These are phyloP conservation scores for Cecidostiba fungosa DNA, from an alignment of 2,888 invertebrate species.

Conservation along the genomic window DNA sequence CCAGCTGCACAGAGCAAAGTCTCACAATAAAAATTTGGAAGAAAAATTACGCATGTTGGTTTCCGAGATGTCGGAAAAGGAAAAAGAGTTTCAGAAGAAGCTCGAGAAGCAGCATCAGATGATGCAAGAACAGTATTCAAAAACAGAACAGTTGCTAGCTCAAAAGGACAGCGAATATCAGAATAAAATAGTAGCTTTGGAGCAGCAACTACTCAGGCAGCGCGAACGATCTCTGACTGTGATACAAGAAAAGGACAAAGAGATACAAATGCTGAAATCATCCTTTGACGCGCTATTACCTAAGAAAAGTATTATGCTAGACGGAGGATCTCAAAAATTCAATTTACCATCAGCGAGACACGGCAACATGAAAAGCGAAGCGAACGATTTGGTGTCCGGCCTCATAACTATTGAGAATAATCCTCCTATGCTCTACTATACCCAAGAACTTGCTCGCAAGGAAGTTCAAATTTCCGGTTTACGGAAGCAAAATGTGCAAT, in stretches of 20 bases:
- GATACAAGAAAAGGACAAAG: constrained; percentile 90
- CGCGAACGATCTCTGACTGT: constrained; percentile 89
- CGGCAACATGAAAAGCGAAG: constrained; percentile 62
- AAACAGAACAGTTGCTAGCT: constrained; percentile 71
- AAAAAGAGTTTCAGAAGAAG: constrained; percentile 84
- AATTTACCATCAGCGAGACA: constrained; percentile 65
- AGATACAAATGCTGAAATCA: constrained; percentile 84
- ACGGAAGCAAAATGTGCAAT: constrained; percentile 86
- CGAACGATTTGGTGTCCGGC: constrained; percentile 75
- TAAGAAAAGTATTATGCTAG: constrained; percentile 75
- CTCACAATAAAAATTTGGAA: constrained; percentile 85
- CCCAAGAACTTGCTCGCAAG: constrained; percentile 90
- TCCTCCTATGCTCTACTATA: constrained; percentile 90
- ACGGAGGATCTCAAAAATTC: constrained; percentile 69
- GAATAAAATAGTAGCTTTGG: constrained; percentile 83
- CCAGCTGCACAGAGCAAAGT: constrained; percentile 81
- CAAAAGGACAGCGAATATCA: constrained; percentile 82
- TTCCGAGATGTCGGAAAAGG: constrained; percentile 84
- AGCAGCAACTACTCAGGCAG: constrained; percentile 89
- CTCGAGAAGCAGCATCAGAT: constrained; percentile 83
- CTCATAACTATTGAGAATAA: constrained; percentile 83
- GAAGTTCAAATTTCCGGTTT: constrained; percentile 89
- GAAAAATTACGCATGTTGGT: constrained; percentile 85
- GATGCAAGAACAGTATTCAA: constrained; percentile 74
- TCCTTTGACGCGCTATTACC: constrained; percentile 82